These are phyloP conservation scores for Trichechus manatus DNA, from an alignment of 2,113 vertebrate species.

Conservation along the genomic window DNA sequence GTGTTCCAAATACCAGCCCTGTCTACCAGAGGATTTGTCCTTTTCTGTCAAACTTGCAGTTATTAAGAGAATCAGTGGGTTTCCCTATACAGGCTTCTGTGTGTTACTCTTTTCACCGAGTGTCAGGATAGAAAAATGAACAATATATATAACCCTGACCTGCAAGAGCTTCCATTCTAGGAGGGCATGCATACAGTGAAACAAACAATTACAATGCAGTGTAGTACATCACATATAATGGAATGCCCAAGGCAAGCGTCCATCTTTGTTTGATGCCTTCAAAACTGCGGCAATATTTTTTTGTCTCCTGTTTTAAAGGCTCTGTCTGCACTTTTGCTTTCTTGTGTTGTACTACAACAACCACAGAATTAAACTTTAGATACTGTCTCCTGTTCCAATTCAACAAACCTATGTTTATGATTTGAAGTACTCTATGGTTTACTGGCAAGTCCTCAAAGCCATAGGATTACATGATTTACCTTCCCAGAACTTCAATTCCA, in stretches of 20 bases:
- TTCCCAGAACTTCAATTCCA: slow-evolving; percentile 30
- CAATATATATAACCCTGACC: background rate
- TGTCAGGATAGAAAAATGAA: background rate
- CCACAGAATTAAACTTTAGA: background rate
- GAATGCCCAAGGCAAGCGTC: background rate
- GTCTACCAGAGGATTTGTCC: background rate
- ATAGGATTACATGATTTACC: slow-evolving; percentile 6
- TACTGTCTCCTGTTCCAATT: background rate
- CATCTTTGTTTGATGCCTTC: background rate
- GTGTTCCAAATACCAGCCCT: background rate
- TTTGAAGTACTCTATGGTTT: background rate
- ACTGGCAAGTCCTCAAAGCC: background rate
- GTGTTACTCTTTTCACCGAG: background rate
- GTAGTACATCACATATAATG: background rate
- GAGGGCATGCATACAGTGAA: background rate
- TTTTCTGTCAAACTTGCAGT: background rate
- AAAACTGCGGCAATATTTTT: background rate
- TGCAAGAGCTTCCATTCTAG: background rate
- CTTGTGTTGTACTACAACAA: background rate
- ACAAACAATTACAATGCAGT: background rate
- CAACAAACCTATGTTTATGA: background rate
- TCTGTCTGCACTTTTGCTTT: background rate
- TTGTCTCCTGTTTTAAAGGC: background rate
- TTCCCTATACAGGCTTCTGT: background rate
- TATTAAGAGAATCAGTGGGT: background rate